A percentile compares a stretch with the other conserved stretches of the same genome.
These are phyloP conservation scores for Lagodon rhomboides DNA, from an alignment of 2,797 vertebrate species.

Conservation along the genomic window DNA sequence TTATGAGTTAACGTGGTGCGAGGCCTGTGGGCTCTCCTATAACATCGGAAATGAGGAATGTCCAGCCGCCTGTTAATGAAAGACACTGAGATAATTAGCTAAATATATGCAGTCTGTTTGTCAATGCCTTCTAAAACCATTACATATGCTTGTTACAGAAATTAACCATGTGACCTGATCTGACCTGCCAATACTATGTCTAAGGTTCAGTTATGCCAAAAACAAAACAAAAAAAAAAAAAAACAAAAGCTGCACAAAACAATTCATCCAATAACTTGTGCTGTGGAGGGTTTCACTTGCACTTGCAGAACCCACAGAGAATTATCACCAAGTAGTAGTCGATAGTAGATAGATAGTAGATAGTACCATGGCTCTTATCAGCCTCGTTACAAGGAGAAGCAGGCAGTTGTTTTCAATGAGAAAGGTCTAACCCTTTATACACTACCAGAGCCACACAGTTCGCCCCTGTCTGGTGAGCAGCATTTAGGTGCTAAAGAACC, in stretches of 20 bases:
- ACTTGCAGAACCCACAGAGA: not conserved
- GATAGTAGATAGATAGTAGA: too few relatives aligned
- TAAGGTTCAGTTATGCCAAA: too few relatives aligned
- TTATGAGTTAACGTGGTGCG: constrained; percentile 52
- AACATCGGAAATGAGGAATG: constrained; percentile 7
- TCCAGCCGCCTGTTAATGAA: constrained; percentile 17
- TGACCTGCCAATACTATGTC: too few relatives aligned
- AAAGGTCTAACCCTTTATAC: not conserved
- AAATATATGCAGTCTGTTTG: not conserved
- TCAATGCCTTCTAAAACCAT: not conserved
- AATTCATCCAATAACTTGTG: not conserved
- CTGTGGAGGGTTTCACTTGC: not conserved
- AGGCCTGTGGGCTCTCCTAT: not conserved
- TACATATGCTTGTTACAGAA: too few relatives aligned
- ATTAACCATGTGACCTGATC: not conserved
- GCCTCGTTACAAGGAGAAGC: not conserved
- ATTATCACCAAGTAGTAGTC: not conserved
- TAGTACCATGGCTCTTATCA: not conserved
- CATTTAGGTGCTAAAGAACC: not conserved
- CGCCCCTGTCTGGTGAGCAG: too few relatives aligned
- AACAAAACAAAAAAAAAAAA: too few relatives aligned
- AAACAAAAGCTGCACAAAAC: too few relatives aligned
- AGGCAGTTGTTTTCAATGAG: not conserved
- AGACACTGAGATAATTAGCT: constrained; percentile 6
- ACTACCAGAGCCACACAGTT: not conserved